These are phyloP conservation scores for Limnodromus scolopaceus DNA, from an alignment of 2,797 vertebrate genomes.

Conservation along the genomic window DNA sequence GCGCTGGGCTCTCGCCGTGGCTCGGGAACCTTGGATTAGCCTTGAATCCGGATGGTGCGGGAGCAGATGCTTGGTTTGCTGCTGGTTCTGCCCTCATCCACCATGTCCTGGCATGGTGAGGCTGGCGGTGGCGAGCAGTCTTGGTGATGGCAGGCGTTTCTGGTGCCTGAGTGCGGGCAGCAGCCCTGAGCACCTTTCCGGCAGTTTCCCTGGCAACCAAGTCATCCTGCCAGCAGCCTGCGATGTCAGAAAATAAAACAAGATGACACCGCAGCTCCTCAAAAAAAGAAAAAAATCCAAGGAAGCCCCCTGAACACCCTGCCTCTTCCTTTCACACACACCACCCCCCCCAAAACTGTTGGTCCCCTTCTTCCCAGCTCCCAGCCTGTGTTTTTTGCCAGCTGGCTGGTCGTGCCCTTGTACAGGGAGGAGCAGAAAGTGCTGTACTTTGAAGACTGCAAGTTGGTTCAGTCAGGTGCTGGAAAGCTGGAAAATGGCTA, in stretches of 20 bases:
- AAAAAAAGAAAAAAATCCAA: neutral
- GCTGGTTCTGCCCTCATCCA: neutral
- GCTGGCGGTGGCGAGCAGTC: neutral
- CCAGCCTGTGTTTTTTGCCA: neutral
- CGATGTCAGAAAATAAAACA: slow-evolving; percentile 51
- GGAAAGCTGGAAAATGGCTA: neutral
- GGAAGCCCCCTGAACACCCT: neutral
- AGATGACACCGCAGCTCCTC: slow-evolving; percentile 32
- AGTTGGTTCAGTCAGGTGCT: neutral
- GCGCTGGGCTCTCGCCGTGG: neutral
- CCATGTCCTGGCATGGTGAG: accelerated
- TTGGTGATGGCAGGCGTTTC: neutral
- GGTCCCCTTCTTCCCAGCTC: neutral
- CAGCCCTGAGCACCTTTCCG: slow-evolving; percentile 21
- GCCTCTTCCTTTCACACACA: too few relatives aligned
- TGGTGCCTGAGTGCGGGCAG: slow-evolving; percentile 8
- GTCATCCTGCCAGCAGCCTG: slow-evolving; percentile 44
- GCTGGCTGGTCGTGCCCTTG: neutral
- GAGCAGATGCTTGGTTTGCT: neutral
- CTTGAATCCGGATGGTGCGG: accelerated
- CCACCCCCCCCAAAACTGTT: too few relatives aligned
- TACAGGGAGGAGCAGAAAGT: neutral
- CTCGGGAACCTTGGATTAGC: neutral
- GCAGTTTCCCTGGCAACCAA: slow-evolving; percentile 77
- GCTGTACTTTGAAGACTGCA: neutral